Base-by-base conservation (phyloP, 2,797 vertebrate genomes). In the Hypotaenidia okinawae region DNA sequence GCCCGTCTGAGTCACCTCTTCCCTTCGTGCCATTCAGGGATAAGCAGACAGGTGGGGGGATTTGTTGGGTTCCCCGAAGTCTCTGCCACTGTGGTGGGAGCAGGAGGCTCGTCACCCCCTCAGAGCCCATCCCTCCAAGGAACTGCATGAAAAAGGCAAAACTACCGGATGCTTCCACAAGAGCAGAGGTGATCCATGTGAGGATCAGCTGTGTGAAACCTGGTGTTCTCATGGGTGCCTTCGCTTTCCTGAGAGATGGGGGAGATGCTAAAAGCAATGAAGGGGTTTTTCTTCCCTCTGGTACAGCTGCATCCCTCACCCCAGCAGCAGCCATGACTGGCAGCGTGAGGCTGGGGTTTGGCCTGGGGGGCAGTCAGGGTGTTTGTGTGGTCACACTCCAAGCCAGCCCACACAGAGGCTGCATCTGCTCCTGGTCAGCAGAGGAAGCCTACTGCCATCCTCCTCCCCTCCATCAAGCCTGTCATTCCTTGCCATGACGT, bases 91-190 rank as follows among this genome's bases (percentile, higher is more conserved):
- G 91, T 93, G 94, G 95, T 95, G 96, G n/a, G 92, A 93, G 49
- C 49, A 51, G 95, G 94, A 28, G 88, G 80, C 85, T 67, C 62
- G 22, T 61, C 33, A 1, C 43, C 43, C 43, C 43, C 18, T 45
- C 43, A 45, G 17, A 45, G 43, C 43, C 18, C 43, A 45, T 19
- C 18, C 43, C 43, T 45, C 8, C 18, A 45, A 45, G 18, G 43
- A 45, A 19, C 43, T 10, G 32, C 94, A 89, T 88, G 83, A 86
- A 90, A 94, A 77, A 96, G 91, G 84, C 87, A 94, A 57, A 68
- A 77, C 2, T 5, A 2, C 1, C 1, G 13, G 7, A 62, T 3
- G 25, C 47, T 85, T 57, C 18, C 10, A 43, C n/a, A 1, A 4
- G 9, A 67, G 76, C 74, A 7, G 57, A 4, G 0, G 58, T 18